A percentile compares a stretch with the other conserved stretches of the same genome.
These are phyloP conservation scores for Amblyopsis rosae DNA, from an alignment of 2,113 vertebrate genomes.

Conservation along the genomic window DNA sequence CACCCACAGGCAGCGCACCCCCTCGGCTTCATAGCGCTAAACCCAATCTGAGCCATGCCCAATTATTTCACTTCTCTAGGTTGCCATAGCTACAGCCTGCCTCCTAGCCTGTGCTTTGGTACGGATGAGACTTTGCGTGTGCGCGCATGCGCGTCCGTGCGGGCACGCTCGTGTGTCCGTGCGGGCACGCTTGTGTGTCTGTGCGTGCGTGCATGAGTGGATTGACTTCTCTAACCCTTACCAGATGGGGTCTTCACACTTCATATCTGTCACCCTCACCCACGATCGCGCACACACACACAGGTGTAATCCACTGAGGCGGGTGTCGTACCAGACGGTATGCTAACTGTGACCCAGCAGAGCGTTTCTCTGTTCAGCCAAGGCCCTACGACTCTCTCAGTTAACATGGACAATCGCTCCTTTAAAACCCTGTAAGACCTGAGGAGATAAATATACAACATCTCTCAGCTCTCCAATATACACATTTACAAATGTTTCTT, in stretches of 20 bases:
- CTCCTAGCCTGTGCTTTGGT: constrained; percentile 60
- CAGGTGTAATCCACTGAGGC: constrained; percentile 26
- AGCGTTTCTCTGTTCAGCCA: too few species aligned
- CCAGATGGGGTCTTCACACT: constrained; percentile 49
- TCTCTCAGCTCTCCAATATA: too few species aligned
- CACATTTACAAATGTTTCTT: too few species aligned
- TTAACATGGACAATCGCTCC: too few species aligned
- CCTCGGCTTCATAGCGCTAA: constrained; percentile 54
- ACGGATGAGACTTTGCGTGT: constrained; percentile 56
- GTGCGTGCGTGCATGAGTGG: background rate
- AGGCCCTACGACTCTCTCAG: too few species aligned
- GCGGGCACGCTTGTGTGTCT: background rate
- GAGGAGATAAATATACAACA: too few species aligned
- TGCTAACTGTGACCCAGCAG: too few species aligned
- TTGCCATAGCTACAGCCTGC: constrained; percentile 74
- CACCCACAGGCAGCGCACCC: constrained; percentile 8
- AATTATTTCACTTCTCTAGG: constrained; percentile 62
- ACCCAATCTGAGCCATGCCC: constrained; percentile 64
- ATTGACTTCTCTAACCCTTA: constrained; percentile 27
- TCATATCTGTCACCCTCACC: constrained; percentile 41
- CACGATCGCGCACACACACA: background rate
- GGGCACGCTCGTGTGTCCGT: background rate
- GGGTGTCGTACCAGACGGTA: constrained; percentile 12
- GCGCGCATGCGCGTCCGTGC: background rate
- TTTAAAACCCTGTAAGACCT: too few species aligned